A percentile compares a stretch with the other conserved stretches of the same genome.
phyloP scores from a whole-genome alignment of 2,888 invertebrate species.

The Cynaeus angustus region DNA sequence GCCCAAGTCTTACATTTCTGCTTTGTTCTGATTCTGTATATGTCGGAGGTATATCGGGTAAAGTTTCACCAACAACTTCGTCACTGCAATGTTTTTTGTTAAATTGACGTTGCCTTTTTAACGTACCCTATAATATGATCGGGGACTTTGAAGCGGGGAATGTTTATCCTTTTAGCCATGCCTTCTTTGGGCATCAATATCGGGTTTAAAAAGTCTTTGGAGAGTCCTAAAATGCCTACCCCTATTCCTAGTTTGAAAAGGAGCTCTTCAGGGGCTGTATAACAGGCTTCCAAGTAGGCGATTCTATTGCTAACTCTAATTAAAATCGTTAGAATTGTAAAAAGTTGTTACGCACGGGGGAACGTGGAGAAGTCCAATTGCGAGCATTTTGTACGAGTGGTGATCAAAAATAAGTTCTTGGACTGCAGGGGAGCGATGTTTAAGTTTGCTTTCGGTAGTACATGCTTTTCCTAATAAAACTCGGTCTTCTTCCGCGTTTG shows the following conservation, averaged over 20 bases:
- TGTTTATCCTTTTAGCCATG: slow-evolving; percentile 54
- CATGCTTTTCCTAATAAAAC: slow-evolving; percentile 75
- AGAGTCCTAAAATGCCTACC: slow-evolving; percentile 77
- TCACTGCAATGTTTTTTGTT: slow-evolving; percentile 10
- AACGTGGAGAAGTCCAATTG: slow-evolving; percentile 72
- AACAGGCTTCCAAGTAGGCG: slow-evolving; percentile 73
- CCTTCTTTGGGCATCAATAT: slow-evolving; percentile 71
- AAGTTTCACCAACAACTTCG: slow-evolving; percentile 56
- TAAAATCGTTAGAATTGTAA: slow-evolving; percentile 1
- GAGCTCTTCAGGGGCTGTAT: slow-evolving; percentile 75
- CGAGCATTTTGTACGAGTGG: slow-evolving; percentile 77
- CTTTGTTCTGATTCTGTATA: slow-evolving; percentile 60
- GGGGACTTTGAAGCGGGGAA: slow-evolving; percentile 35
- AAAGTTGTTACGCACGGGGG: slow-evolving; percentile 62
- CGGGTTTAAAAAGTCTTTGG: slow-evolving; percentile 74
- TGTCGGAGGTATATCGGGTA: slow-evolving; percentile 59
- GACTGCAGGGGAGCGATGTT: slow-evolving; percentile 75
- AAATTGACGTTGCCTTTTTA: slow-evolving; percentile 5
- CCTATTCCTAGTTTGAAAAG: slow-evolving; percentile 71
- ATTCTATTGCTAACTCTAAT: slow-evolving; percentile 69
- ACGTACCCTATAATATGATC: slow-evolving; percentile 11
- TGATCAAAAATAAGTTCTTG: slow-evolving; percentile 76
- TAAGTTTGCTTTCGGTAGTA: slow-evolving; percentile 74
- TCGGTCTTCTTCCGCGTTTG: slow-evolving; percentile 69
- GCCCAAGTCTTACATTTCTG: slow-evolving; percentile 57